Base-by-base conservation (phyloP, 1,140 invertebrate species). In the Drosophila rufa region DNA sequence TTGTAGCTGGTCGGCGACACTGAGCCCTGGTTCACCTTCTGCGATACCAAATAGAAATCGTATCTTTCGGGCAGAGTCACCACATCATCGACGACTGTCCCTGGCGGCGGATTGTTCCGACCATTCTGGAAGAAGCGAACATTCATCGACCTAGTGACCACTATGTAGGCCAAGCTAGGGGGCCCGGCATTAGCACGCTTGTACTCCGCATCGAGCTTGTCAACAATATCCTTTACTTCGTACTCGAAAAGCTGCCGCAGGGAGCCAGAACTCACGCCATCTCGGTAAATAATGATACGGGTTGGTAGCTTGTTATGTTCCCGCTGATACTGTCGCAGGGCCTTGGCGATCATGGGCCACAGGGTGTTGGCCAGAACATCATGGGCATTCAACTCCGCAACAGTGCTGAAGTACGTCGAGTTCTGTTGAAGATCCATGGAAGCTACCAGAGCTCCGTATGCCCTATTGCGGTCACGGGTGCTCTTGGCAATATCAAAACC, bases 401-500 rank as follows among this genome's bases (percentile, higher is more conserved):
- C 91, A 0, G 91, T 92, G 55, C 91, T 92, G 27, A 82, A 92
- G 38, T 79, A 92, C 4, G 91, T 91, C 0, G 89, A 71, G 61
- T 91, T 91, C 96, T 96, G 79, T 96, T 95, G 14, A 7, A 92
- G 40, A 91, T 98, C 96, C 47, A 97, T 93, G 0, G 97, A 96
- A 0, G 96, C 95, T 0, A 98, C 97, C 93, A 98, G 95, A 0
- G 95, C 95, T 56, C 97, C 95, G 93, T 95, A 96, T 81, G 95
- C 94, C 86, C 94, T 94, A 51, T 93, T 92, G 82, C 95, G 95
- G 46, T 93, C 92, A 1, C 93, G 93, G 3, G 95, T 94, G 67
- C 98, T 97, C 87, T 98, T 97, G 70, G 97, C 98, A 6, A 97
- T 96, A 90, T 99, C 98, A 87, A 97, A 97, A 1, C 98, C 98